A percentile compares a stretch with the other conserved stretches of the same genome.
phyloP scores from a whole-genome alignment of 2,113 vertebrate species.

The Verasper variegatus region DNA sequence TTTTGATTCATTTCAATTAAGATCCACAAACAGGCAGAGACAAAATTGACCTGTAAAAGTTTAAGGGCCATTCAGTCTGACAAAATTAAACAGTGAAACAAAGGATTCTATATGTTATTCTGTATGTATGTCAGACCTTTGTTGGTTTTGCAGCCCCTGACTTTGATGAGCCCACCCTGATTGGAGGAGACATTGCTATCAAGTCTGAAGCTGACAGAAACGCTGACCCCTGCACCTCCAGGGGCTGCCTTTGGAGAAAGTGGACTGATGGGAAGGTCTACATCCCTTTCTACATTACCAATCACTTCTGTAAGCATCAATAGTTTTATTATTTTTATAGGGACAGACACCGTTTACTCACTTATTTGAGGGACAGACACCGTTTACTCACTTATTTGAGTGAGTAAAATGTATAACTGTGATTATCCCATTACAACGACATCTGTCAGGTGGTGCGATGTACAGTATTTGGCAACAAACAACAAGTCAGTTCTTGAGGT shows the following conservation, averaged over 20 bases:
- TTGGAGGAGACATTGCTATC: conserved; percentile 72
- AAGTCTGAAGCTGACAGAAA: conserved; percentile 49
- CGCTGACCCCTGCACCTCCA: conserved; percentile 73
- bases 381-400: neutral
- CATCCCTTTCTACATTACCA: conserved; percentile 71
- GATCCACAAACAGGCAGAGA: too few relatives aligned
- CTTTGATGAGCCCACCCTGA: conserved; percentile 53
- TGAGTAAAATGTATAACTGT: neutral
- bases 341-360: neutral
- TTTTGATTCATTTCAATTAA: too few relatives aligned
- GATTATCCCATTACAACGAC: neutral
- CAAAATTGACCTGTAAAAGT: too few relatives aligned
- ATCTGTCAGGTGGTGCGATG: neutral
- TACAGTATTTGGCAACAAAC: too few relatives aligned
- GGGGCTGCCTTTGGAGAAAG: conserved; percentile 68
- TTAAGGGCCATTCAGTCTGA: too few relatives aligned
- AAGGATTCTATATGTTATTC: neutral
- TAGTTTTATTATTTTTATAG: neutral
- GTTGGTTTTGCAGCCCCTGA: conserved; percentile 41
- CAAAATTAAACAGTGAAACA: neutral
- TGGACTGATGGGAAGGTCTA: conserved; percentile 69
- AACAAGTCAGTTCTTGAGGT: too few relatives aligned
- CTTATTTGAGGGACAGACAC: neutral
- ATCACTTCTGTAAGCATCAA: conserved; percentile 63
- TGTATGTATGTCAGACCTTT: neutral